These are phyloP conservation scores for Siniperca undulata DNA, from an alignment of 2,797 vertebrate genomes.

Conservation along the genomic window DNA sequence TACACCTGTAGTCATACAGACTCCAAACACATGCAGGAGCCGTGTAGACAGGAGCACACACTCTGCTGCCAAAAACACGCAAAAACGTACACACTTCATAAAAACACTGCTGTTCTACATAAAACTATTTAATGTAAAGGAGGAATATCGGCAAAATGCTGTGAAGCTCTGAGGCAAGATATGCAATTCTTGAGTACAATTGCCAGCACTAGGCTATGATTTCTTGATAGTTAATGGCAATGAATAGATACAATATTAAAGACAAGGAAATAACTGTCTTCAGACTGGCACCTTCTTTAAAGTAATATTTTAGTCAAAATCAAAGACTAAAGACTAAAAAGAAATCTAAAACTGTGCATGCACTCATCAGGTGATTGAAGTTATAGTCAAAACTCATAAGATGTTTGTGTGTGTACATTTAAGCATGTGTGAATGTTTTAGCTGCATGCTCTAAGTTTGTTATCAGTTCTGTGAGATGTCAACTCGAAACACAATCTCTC, in stretches of 20 bases:
- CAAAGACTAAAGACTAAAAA: neutral
- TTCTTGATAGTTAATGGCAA: neutral
- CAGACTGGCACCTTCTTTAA: neutral
- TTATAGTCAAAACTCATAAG: neutral
- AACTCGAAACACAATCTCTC: neutral
- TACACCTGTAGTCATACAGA: conserved; percentile 52
- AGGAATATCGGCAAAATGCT: neutral
- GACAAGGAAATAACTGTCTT: neutral
- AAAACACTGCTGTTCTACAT: conserved; percentile 9
- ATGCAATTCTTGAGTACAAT: neutral
- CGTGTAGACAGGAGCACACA: conserved; percentile 2
- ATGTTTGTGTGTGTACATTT: neutral
- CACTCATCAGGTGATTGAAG: neutral
- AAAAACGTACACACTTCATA: conserved; percentile 3
- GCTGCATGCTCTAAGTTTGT: neutral
- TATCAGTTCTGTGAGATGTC: neutral
- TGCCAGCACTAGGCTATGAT: neutral
- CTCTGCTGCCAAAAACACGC: conserved; percentile 1
- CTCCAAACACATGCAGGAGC: conserved; percentile 43
- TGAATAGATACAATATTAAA: conserved; percentile 10
- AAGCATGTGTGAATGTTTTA: neutral
- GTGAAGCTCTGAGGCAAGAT: neutral
- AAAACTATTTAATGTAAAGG: neutral
- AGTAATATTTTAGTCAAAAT: neutral
- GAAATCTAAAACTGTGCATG: neutral